A percentile compares a stretch with the other conserved stretches of the same genome.
Conservation (phyloP, 1,140 invertebrate species). For the Adelges cooleyi region DNA sequence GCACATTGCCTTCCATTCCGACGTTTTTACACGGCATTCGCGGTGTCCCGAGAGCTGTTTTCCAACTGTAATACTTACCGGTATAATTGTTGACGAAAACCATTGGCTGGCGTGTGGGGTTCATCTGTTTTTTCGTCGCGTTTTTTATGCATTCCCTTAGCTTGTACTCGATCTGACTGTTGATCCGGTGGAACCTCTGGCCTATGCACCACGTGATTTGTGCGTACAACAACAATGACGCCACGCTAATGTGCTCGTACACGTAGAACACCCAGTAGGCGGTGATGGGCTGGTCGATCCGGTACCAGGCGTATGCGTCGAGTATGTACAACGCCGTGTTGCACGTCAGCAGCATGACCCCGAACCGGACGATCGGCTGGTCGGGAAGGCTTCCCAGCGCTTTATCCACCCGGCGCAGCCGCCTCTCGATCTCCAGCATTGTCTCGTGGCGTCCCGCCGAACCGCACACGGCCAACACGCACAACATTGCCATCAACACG, state of each 20-base stretch:
- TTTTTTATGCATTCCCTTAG: not conserved
- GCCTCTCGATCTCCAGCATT: not conserved
- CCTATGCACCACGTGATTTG: slow-evolving; percentile 19
- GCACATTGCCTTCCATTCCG: too few relatives aligned
- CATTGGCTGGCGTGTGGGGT: too few relatives aligned
- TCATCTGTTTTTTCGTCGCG: too few relatives aligned
- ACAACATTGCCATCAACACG: not conserved
- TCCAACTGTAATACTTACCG: too few relatives aligned
- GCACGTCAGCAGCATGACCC: not conserved
- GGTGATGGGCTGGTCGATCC: not conserved
- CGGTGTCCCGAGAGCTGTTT: too few relatives aligned
- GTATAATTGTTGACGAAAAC: too few relatives aligned
- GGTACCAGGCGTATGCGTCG: slow-evolving; percentile 22
- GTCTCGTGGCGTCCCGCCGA: not conserved
- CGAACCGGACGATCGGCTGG: not conserved
- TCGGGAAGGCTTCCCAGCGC: not conserved
- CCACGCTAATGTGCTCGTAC: slow-evolving; percentile 5
- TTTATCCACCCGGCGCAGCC: not conserved
- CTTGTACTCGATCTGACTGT: not conserved
- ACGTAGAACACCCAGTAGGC: slow-evolving; percentile 14
- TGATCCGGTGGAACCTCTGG: not conserved
- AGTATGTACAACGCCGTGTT: not conserved
- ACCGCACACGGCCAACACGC: not conserved
- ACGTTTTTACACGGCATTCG: too few relatives aligned
- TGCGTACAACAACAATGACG: slow-evolving; percentile 16